Conservation (phyloP, 2,113 vertebrate genomes). For the Corythornis vintsioides region DNA sequence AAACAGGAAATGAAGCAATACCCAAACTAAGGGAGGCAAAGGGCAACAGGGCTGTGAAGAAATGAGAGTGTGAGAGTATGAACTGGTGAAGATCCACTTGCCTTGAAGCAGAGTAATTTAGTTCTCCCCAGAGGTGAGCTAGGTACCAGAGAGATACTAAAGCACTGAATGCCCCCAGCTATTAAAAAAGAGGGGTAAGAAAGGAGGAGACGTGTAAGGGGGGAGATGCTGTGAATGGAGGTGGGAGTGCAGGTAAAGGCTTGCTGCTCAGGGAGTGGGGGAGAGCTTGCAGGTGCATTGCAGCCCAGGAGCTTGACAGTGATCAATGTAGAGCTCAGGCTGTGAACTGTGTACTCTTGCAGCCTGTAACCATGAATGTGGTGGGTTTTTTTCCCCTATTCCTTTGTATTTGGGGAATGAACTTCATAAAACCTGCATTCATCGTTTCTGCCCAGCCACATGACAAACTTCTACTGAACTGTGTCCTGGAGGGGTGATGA, state of each 20-base stretch:
- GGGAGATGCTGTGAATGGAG: background rate
- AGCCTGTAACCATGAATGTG: slow-evolving; percentile 55
- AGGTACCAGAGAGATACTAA: background rate
- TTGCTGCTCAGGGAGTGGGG: background rate
- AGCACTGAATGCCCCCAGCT: background rate
- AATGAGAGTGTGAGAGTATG: accelerated
- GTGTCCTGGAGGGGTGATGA: slow-evolving; percentile 62
- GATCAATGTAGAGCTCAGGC: slow-evolving; percentile 45
- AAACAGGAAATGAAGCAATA: slow-evolving; percentile 54
- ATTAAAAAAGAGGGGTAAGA: background rate
- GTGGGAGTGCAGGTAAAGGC: slow-evolving; percentile 44
- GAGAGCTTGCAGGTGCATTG: slow-evolving; percentile 37
- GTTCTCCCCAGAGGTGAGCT: background rate
- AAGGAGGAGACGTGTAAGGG: background rate
- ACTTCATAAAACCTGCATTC: slow-evolving; percentile 67
- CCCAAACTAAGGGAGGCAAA: background rate
- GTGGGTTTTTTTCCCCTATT: background rate
- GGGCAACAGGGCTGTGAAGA: background rate
- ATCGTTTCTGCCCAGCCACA: slow-evolving; percentile 56
- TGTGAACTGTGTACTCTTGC: slow-evolving; percentile 33
- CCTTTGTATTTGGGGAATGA: slow-evolving; percentile 66
- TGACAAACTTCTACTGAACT: slow-evolving; percentile 68
- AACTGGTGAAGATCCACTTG: background rate
- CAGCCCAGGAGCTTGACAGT: slow-evolving; percentile 36
- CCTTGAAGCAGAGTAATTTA: background rate